phyloP scores from a whole-genome alignment of 2,888 invertebrate species.

The Thera obeliscata region DNA sequence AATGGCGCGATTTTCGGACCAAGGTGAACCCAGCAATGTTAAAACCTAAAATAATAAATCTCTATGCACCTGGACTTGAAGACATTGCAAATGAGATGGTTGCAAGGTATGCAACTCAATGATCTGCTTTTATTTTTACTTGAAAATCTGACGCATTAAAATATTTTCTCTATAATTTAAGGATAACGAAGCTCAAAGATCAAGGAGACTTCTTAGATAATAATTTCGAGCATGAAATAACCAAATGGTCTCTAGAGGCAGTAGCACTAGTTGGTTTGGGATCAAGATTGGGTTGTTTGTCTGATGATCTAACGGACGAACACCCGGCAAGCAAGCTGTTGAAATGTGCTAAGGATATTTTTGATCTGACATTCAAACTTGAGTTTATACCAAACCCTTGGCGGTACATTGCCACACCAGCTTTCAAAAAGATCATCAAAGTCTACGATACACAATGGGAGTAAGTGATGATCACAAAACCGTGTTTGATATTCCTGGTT shows the following conservation, averaged over 20 bases:
- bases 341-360: slow-evolving; percentile 59
- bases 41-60: slow-evolving; percentile 84
- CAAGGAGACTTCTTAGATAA: slow-evolving; percentile 57
- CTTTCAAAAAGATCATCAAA: slow-evolving; percentile 64
- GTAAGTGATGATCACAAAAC: slow-evolving; percentile 54
- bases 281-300: slow-evolving; percentile 65
- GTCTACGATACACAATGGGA: slow-evolving; percentile 70
- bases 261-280: slow-evolving; percentile 69
- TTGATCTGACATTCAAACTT: slow-evolving; percentile 57
- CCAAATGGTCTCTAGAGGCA: slow-evolving; percentile 87
- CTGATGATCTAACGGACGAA: slow-evolving; percentile 57
- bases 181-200: slow-evolving; percentile 61
- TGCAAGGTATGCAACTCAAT: slow-evolving; percentile 51
- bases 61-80: slow-evolving; percentile 78
- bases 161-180: slow-evolving; percentile 43
- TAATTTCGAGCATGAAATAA: slow-evolving; percentile 81
- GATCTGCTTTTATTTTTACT: not conserved
- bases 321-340: slow-evolving; percentile 65
- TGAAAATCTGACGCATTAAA: not conserved
- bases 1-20: slow-evolving; percentile 87
- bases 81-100: slow-evolving; percentile 76
- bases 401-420: slow-evolving; percentile 61
- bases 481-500: not conserved
- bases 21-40: slow-evolving; percentile 88
- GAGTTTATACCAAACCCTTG: slow-evolving; percentile 66